phyloP scores from a whole-genome alignment of 2,797 vertebrate species.

The Hyperoplus immaculatus region DNA sequence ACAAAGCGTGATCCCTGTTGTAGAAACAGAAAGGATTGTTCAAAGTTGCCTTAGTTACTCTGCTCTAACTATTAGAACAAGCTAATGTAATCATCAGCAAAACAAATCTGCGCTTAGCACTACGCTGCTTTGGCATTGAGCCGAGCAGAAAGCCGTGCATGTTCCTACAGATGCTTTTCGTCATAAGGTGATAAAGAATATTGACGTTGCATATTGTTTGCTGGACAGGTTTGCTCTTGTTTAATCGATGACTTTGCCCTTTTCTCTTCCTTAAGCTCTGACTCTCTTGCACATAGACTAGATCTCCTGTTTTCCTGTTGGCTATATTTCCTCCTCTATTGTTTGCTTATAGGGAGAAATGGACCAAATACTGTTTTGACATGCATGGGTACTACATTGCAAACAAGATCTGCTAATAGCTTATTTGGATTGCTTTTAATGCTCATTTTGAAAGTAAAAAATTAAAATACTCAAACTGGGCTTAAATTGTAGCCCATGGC shows the following conservation, averaged over 20 bases:
- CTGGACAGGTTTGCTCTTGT: constrained; percentile 52
- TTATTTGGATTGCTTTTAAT: neutral
- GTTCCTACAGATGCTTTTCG: constrained; percentile 18
- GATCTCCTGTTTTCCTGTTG: neutral
- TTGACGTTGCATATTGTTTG: constrained; percentile 47
- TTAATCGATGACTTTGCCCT: constrained; percentile 39
- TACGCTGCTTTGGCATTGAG: constrained; percentile 11
- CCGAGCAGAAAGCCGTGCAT: neutral
- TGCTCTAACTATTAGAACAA: constrained; percentile 3
- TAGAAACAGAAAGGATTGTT: constrained; percentile 39
- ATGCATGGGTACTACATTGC: neutral
- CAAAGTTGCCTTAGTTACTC: neutral
- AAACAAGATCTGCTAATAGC: too few species aligned
- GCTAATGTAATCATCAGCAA: neutral
- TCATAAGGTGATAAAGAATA: neutral
- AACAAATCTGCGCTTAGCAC: neutral
- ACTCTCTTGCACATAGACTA: neutral
- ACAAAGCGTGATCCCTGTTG: constrained; percentile 21
- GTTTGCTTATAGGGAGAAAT: neutral
- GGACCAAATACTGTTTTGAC: neutral
- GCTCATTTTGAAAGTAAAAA: too few species aligned
- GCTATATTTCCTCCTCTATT: neutral
- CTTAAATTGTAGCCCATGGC: too few species aligned
- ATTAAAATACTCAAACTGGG: too few species aligned
- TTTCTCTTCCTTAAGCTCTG: constrained; percentile 8